Percentiles rank a stretch among this genome's conserved stretches.
Conservation (phyloP, 2,113 vertebrate genomes). For the Phasianus colchicus region DNA sequence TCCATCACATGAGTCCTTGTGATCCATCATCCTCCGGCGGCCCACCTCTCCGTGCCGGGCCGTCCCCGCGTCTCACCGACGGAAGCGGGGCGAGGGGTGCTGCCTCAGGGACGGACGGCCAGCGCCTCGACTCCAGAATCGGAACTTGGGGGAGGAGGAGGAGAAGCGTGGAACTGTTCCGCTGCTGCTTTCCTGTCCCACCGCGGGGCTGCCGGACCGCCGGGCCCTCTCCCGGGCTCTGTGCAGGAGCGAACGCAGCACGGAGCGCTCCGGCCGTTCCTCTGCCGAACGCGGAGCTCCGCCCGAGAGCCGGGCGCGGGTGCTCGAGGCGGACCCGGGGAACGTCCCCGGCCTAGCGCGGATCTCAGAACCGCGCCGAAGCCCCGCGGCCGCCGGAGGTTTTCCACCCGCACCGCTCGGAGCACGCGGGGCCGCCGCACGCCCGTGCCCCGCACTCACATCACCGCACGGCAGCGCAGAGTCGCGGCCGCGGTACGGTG, state of each 20-base stretch:
- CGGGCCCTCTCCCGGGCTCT: no score
- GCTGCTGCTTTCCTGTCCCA: background rate
- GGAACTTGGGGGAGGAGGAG: background rate
- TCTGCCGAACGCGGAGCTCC: background rate
- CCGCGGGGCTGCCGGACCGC: background rate
- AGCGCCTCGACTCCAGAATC: background rate
- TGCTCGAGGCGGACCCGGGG: background rate
- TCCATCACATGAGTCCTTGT: slow-evolving; percentile 46
- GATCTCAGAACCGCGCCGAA: no score
- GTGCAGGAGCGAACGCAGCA: background rate
- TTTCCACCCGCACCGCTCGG: no score
- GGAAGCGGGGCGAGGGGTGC: no score
- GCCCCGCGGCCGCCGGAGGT: no score
- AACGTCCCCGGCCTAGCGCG: no score
- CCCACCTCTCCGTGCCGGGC: slow-evolving; percentile 32
- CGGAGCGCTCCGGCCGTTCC: background rate
- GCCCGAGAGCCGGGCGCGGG: no score
- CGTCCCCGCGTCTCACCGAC: no score
- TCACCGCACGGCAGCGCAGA: no score
- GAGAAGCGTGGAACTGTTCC: background rate
- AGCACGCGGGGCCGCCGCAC: no score
- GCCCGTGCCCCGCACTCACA: no score
- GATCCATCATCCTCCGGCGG: slow-evolving; percentile 47
- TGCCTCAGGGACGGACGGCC: background rate
- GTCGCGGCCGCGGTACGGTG: no score